A percentile compares a stretch with the other conserved stretches of the same genome.
Conservation (phyloP, 2,888 invertebrate species). For the Parapristionchus giblindavisi region DNA sequence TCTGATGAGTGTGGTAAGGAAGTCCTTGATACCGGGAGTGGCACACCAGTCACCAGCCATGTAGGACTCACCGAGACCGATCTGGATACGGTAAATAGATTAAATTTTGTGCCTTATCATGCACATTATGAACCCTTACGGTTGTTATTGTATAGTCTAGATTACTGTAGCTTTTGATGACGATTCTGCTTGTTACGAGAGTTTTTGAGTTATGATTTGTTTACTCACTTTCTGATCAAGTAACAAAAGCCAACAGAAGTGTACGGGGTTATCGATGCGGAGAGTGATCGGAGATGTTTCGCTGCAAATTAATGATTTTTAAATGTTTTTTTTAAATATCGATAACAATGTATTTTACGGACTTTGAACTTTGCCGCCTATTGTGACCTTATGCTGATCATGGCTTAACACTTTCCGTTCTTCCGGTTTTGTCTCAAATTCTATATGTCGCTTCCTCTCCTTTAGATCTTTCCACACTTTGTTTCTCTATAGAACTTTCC, state of each 20-base stretch:
- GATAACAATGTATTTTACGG: neutral
- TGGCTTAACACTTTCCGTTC: neutral
- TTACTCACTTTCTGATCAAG: slow-evolving; percentile 54
- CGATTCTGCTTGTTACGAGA: neutral
- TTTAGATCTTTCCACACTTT: neutral
- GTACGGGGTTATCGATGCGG: slow-evolving; percentile 53
- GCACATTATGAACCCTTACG: neutral
- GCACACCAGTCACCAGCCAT: slow-evolving; percentile 61
- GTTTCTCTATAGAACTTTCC: neutral
- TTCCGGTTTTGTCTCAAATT: neutral
- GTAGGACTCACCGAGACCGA: slow-evolving; percentile 55
- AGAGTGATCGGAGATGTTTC: slow-evolving; percentile 45
- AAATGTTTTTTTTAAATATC: neutral
- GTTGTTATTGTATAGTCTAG: neutral
- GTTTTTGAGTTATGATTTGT: neutral
- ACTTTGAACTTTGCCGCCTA: too few relatives aligned
- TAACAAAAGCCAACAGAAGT: slow-evolving; percentile 58
- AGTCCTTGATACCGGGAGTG: slow-evolving; percentile 52
- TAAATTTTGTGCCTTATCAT: neutral
- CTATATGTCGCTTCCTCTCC: neutral
- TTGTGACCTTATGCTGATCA: neutral
- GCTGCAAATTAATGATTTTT: slow-evolving; percentile 34
- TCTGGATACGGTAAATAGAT: neutral
- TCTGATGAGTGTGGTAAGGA: slow-evolving; percentile 57
- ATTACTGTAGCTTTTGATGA: neutral